Evolutionary conservation across 2,797 vertebrate genomes (phyloP).

Genomic region (Gobio occitaniae): DNA sequence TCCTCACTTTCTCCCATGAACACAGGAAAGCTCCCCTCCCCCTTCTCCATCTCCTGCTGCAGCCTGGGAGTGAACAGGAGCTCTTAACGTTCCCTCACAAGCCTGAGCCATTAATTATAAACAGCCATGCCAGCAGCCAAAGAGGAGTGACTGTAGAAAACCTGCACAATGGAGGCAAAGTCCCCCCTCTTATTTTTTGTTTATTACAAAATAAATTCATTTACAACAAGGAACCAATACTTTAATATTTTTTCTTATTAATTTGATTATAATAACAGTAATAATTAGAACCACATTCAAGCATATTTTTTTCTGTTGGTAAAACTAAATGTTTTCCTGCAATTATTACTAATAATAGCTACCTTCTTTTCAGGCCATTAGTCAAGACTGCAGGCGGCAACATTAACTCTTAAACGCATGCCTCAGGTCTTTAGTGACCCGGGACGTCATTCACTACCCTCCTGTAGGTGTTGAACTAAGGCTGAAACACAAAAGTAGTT

Average conservation of each 20-base stretch:
- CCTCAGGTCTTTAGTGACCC: too few relatives aligned
- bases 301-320: neutral
- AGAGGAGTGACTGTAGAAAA: slow-evolving; percentile 22
- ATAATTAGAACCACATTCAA: neutral
- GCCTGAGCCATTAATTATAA: slow-evolving; percentile 57
- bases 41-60: neutral
- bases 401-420: too few relatives aligned
- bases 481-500: too few relatives aligned
- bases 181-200: neutral
- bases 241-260: neutral
- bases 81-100: slow-evolving; percentile 51
- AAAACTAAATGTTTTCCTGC: neutral
- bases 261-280: neutral
- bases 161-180: slow-evolving; percentile 22
- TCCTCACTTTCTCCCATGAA: slow-evolving; percentile 18
- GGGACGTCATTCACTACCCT: too few relatives aligned
- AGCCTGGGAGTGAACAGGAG: slow-evolving; percentile 32
- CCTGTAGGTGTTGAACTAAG: too few relatives aligned
- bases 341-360: neutral
- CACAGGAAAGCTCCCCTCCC: neutral
- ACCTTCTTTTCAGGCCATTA: neutral
- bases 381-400: neutral
- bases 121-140: slow-evolving; percentile 34
- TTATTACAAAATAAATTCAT: neutral
- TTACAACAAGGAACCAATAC: neutral